These are phyloP conservation scores for Platycheirus albimanus DNA, from an alignment of 2,888 invertebrate species.

Conservation along the genomic window DNA sequence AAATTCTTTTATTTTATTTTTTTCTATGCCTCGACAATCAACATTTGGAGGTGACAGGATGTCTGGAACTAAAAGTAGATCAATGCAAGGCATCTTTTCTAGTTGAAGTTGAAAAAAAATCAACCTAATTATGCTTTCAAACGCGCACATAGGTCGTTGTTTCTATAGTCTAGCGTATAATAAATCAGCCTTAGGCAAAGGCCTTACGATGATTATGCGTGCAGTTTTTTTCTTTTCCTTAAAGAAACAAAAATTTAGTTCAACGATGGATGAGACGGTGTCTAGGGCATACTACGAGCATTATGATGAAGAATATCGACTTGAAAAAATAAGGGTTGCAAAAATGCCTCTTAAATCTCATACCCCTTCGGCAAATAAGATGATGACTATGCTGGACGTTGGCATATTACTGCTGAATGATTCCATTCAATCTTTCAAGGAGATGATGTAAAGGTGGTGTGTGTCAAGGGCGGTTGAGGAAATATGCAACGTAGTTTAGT, in stretches of 20 bases:
- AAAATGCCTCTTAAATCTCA: slow-evolving; percentile 4
- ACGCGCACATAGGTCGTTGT: slow-evolving; percentile 4
- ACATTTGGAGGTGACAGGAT: slow-evolving; percentile 27
- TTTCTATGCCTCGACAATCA: background rate
- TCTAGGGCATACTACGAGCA: slow-evolving; percentile 1
- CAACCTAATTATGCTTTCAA: slow-evolving; percentile 48
- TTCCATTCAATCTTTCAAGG: slow-evolving; percentile 26
- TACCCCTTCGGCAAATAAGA: slow-evolving; percentile 21
- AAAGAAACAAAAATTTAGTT: slow-evolving; percentile 14
- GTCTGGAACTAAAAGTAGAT: slow-evolving; percentile 54
- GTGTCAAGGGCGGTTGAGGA: slow-evolving; percentile 31
- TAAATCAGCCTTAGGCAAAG: background rate
- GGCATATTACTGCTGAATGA: slow-evolving; percentile 12
- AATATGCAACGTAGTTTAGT: slow-evolving; percentile 13
- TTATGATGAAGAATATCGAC: background rate
- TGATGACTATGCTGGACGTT: slow-evolving; percentile 37
- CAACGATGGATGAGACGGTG: slow-evolving; percentile 14
- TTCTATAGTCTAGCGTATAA: slow-evolving; percentile 5
- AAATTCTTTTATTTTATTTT: background rate
- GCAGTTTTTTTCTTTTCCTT: background rate
- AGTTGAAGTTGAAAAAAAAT: slow-evolving; percentile 14
- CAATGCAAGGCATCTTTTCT: slow-evolving; percentile 52
- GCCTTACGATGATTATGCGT: slow-evolving; percentile 5
- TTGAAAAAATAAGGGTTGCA: slow-evolving; percentile 26
- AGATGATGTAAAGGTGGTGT: slow-evolving; percentile 23